Evolutionary conservation across 2,797 vertebrate genomes (phyloP), one percentile per base, ranked within the genome.

Genomic region (Cynodonichthys magdalenae): DNA sequence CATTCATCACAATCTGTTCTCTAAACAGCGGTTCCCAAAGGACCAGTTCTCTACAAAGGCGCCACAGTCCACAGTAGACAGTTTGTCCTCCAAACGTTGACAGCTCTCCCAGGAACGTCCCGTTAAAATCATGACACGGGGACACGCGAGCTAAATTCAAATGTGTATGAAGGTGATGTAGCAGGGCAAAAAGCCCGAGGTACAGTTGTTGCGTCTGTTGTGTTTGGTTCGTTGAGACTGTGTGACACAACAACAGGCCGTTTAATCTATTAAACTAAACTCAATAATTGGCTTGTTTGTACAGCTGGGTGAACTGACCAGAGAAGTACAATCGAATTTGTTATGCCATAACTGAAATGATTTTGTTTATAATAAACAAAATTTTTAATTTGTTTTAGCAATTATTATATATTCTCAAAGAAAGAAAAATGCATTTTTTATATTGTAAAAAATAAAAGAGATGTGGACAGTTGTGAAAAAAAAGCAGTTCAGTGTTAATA

Each of bases 21-120:
- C 68, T 51, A 63, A 84, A 83, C 82, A 79, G 80, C 68, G 60
- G 27, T 57, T 89, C 84, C 79, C 81, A 45, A 9, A 63, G 74
- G 89, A 84, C 42, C 31, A 12, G 50, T 79, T 75, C 55, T 63
- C 66, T 36, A 69, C 69, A 71, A 79, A 74, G 49, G 34, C 79
- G 71, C 66, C 58, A 53, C 51, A 14, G 79, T 69, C 80, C 81
- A 83, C 81, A 71, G 71, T 69, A 81, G 68, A 87, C 80, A 68
- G 75, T 85, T 78, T 83, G 83, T 87, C 80, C 84, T 87, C 80
- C 55, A 75, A 84, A 73, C 29, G 10, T 58, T 60, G 84, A 87
- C 88, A 79, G 80, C 69, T 83, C 83, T 73, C 81, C 39, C 6
- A 69, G 78, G 80, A 87, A 72, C 52, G 69, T 73, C 81, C 72